Base-by-base conservation (phyloP, 2,888 invertebrate genomes). In the Sphaerophoria taeniata region DNA sequence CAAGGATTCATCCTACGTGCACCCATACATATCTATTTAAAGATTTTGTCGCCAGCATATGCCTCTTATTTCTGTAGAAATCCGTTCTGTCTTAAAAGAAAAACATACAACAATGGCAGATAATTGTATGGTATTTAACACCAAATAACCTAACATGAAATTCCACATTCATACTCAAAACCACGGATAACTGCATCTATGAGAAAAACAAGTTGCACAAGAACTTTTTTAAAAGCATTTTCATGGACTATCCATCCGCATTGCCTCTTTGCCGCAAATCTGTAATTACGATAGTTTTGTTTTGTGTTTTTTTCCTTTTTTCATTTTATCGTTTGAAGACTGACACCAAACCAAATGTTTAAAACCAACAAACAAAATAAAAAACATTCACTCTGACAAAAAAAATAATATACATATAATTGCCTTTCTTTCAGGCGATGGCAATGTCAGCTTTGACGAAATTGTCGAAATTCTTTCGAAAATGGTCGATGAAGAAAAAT, bases 371-470 rank as follows among this genome's bases (percentile, higher is more conserved):
- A 53, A 45, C 11, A 31, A 82, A 71, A 34, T 33, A 45, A 74
- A 39, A 47, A 67, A 74, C 69, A 56, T 16, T 65, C 5, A 11
- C 14, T 6, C 5, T 33, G 5, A 33, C 14, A 65, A 65, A 6
- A 74, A 47, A 51, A 67, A 24, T 2, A 24, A 2, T 2, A 24
- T n/a, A n/a, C n/a, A n/a, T 24, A 24, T 47, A 5, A 6, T 65
- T 69, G 85, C 89, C 90, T 73, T 70, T 67, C 39, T 51, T 67
- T 7, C 89, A 96, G 96, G 96, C 56, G 97, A 97, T 91, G 97
- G 97, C 33, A 96, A 96, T 89, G 96, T 98, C 6, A 97, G 96
- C 89, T 97, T 97, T 88, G 96, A 97, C 89, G 98, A 98, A 91
- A 98, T 97, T 90, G 95, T 97, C 31, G 96, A 96, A 90, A 97